Base-by-base conservation (phyloP, 2,888 invertebrate genomes). In the Tinea trinotella region DNA sequence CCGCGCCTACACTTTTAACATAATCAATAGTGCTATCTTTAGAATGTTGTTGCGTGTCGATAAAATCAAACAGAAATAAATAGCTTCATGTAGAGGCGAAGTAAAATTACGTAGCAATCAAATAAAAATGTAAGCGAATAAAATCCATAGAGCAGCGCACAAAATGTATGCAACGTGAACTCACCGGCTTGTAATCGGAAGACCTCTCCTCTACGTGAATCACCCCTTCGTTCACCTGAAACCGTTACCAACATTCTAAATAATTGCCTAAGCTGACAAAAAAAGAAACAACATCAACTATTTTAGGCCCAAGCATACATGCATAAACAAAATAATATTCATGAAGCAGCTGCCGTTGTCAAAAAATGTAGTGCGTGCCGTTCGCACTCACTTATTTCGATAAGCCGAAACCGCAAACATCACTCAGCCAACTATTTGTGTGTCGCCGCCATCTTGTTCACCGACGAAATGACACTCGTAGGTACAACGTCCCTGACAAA, bases 211-310 rank as follows among this genome's bases (percentile, higher is more conserved):
- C 78, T 74, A 82, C 72, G 65, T 83, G 75, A 71, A 82, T 79
- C 77, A 76, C 83, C 76, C 81, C 80, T 68, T 81, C 76, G 76
- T 71, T 83, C 75, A 85, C 84, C 84, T 85, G 82, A 82, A 79
- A 75, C 82, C 74, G 77, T 77, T 13, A 22, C 12, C 24, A 50
- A 50, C 5, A 2, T 18, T 24, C 50, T 50, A 22, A 50, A 50
- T 22, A 3, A 19, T 10, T 10, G 17, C 17, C 46, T 18, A 19
- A 40, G n/a, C 15, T 40, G 13, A 40, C 12, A 35, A 40, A 40
- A 10, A 18, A 36, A 4, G 19, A 17, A 19, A 19, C 19, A n/a
- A 46, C 3, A 19, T 10, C 17, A 40, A 40, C 7, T 24, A 24
- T 24, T 24, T 24, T 7, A 7, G 24, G 24, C 24, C 24, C 24